phyloP scores from a whole-genome alignment of 2,797 vertebrate genomes.

The Propithecus deckenii region DNA sequence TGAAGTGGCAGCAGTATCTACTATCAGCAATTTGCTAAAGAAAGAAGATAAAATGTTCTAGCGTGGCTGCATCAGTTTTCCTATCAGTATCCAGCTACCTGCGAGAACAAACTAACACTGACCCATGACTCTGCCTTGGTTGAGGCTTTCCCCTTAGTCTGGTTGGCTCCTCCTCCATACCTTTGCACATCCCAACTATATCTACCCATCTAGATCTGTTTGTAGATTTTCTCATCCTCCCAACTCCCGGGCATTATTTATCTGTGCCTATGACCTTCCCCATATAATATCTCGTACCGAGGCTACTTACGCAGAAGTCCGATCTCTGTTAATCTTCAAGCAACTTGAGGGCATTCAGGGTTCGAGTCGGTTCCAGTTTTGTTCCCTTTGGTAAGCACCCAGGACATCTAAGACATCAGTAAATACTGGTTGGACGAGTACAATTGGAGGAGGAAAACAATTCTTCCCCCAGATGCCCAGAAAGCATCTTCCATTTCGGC shows the following conservation, averaged over 20 bases:
- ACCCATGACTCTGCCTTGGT: background rate
- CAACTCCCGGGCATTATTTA: background rate
- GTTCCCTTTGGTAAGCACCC: background rate
- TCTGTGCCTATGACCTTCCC: background rate
- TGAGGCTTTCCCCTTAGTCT: background rate
- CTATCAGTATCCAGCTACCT: background rate
- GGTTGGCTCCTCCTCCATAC: background rate
- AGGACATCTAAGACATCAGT: slow-evolving; percentile 18
- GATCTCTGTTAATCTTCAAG: slow-evolving; percentile 11
- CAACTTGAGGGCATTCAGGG: background rate
- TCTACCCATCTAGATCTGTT: background rate
- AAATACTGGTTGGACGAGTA: background rate
- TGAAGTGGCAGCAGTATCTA: background rate
- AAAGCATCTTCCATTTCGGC: background rate
- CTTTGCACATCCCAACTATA: background rate
- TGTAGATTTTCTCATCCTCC: background rate
- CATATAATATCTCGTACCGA: background rate
- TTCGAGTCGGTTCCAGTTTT: slow-evolving; percentile 31
- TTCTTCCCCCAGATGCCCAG: background rate
- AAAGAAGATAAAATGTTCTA: background rate
- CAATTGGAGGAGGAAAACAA: background rate
- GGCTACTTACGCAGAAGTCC: slow-evolving; percentile 64
- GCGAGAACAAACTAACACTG: background rate
- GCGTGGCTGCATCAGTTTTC: background rate
- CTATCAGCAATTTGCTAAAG: background rate